Percentiles rank a stretch among this genome's conserved stretches.
These are phyloP conservation scores for Phocoena sinus DNA, from an alignment of 2,113 vertebrate species.

Conservation along the genomic window DNA sequence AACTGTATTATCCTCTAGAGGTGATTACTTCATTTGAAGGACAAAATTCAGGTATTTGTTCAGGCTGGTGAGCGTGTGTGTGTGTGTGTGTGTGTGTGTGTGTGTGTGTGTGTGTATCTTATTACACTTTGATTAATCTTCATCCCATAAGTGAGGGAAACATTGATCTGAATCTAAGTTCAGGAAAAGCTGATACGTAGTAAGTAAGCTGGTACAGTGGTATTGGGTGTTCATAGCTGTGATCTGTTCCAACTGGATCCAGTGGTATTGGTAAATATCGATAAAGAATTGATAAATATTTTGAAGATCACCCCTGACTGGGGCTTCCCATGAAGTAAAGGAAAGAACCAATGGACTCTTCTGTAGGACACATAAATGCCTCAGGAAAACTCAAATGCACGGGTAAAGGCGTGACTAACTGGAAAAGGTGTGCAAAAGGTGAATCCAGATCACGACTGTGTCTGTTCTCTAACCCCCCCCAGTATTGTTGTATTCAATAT, in stretches of 20 bases:
- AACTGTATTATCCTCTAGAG: constrained; percentile 31
- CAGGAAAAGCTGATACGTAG: neutral
- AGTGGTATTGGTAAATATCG: neutral
- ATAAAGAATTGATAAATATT: neutral
- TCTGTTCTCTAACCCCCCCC: neutral
- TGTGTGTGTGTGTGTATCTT: neutral
- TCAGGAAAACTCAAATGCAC: neutral
- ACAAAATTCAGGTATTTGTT: constrained; percentile 44
- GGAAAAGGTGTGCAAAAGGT: neutral
- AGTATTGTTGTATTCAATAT: neutral
- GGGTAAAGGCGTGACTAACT: neutral
- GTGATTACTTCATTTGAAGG: constrained; percentile 28
- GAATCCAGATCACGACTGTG: neutral
- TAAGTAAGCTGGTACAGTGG: neutral
- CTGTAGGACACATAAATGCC: neutral
- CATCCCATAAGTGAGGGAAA: constrained; percentile 4
- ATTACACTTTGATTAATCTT: constrained; percentile 4
- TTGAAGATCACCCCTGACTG: neutral
- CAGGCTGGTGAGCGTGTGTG: neutral
- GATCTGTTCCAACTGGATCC: neutral
- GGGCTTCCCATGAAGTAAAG: neutral
- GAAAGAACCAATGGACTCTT: neutral
- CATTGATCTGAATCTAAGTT: neutral
- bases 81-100: neutral
- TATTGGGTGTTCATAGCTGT: neutral